Evolutionary conservation across 2,888 invertebrate genomes (phyloP).

Genomic region (Chymomyza amoena): DNA sequence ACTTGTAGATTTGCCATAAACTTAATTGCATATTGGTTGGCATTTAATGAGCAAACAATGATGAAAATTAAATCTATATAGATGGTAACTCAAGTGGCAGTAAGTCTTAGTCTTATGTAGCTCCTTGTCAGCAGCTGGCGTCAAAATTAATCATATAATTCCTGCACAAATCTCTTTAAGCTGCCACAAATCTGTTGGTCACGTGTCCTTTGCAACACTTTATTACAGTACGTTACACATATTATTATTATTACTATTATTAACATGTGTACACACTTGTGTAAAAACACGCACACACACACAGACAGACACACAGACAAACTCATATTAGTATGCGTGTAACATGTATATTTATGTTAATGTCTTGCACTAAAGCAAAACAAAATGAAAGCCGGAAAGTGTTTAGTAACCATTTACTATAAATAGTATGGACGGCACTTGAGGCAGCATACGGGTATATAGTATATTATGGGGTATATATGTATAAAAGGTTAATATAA

Average conservation of each 20-base stretch:
- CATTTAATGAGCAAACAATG: not conserved
- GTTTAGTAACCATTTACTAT: not conserved
- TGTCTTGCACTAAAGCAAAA: constrained; percentile 14
- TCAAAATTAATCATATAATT: not conserved
- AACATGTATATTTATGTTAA: constrained; percentile 34
- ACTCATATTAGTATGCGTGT: not conserved
- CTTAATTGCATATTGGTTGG: not conserved
- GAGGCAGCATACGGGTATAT: not conserved
- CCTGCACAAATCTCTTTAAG: not conserved
- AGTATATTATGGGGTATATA: not conserved
- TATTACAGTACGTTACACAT: not conserved
- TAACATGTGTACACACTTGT: constrained; percentile 31
- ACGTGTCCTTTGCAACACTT: constrained; percentile 27
- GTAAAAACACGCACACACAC: no score
- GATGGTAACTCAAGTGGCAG: not conserved
- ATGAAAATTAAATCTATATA: not conserved
- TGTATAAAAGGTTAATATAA: not conserved
- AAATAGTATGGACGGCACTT: not conserved
- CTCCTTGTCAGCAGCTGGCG: not conserved
- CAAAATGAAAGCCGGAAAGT: constrained; percentile 6
- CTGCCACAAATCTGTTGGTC: not conserved
- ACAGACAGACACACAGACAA: not conserved
- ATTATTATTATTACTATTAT: constrained; percentile 19
- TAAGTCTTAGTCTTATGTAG: not conserved
- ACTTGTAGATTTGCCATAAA: not conserved